Base-by-base conservation (phyloP, 2,888 invertebrate genomes). In the Creontiades dilutus region DNA sequence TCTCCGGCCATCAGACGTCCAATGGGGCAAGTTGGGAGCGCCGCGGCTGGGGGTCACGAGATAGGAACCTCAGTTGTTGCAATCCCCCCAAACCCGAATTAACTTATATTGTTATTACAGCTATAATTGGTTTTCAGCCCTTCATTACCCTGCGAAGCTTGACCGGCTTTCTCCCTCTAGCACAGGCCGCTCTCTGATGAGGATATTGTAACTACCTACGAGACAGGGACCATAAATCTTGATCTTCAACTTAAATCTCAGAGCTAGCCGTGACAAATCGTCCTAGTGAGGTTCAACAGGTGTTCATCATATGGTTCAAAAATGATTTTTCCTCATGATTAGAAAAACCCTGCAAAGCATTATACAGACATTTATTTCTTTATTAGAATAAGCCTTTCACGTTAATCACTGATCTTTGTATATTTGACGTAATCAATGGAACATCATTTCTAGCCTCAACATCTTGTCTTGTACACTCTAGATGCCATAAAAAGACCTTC, bases 81-180 rank as follows among this genome's bases (percentile, higher is more conserved):
- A 61, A 61, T 19, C 19, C 61, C 2, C 19, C 61, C 61, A 19
- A 61, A 61, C 61, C 19, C n/a, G 19, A 61, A 61, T 61, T 61
- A 61, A 61, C 61, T 52, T 61, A 61, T 61, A 19, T 61, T 61
- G 61, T 61, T 61, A 61, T 61, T 61, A 61, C 61, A 61, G n/a
- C 16, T 61, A 19, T 61, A 19, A 61, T 19, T 61, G n/a, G 61
- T 61, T 61, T 61, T 61, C n/a, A 61, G 19, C 19, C 61, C 61
- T 61, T 61, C 61, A 61, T 61, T 61, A 61, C 19, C 61, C 19
- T 16, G n/a, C 19, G 19, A 3, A 61, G 61, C 19, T 61, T 61
- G 61, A 61, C 61, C 61, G 19, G 61, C 61, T 61, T 61, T 61
- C 61, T 61, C 61, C 52, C 61, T n/a, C 19, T 12, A 9, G 61